These are phyloP conservation scores for Herpetotheres cachinnans DNA, from an alignment of 2,113 vertebrate species.

Conservation along the genomic window DNA sequence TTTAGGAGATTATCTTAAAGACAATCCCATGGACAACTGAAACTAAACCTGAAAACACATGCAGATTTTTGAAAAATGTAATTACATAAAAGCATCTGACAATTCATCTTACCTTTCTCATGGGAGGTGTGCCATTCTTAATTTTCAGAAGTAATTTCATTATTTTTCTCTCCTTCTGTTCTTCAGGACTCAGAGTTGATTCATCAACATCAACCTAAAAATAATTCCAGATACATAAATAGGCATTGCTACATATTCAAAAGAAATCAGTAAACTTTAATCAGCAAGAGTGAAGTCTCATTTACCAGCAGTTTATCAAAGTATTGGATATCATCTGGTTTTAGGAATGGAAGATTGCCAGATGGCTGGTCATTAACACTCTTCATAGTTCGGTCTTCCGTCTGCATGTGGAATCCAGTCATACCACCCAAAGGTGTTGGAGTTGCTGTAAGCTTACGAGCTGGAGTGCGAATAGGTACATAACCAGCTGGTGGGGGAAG, in stretches of 20 bases:
- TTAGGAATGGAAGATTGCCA: constrained; percentile 97
- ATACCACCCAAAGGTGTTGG: constrained; percentile 96
- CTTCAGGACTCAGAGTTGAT: constrained; percentile 95
- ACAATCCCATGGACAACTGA: background rate
- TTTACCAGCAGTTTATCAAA: constrained; percentile 96
- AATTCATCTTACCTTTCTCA: constrained; percentile 86
- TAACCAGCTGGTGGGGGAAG: constrained; percentile 96
- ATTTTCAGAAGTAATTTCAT: constrained; percentile 99
- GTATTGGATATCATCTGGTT: constrained; percentile 98
- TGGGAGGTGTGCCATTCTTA: constrained; percentile 97
- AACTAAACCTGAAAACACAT: background rate
- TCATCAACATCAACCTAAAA: constrained; percentile 96
- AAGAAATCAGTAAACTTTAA: background rate
- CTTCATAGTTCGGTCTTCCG: constrained; percentile 92
- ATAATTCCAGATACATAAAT: background rate
- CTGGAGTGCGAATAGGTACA: constrained; percentile 96
- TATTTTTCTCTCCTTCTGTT: constrained; percentile 98
- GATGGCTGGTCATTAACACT: constrained; percentile 97
- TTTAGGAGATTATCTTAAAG: background rate
- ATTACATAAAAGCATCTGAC: background rate
- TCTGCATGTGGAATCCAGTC: constrained; percentile 99
- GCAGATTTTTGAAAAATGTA: background rate
- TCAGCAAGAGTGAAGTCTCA: background rate
- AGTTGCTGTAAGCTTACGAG: constrained; percentile 93
- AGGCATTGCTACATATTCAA: background rate